Conservation (phyloP, 2,797 vertebrate genomes). For the Halcyon chelicuti region DNA sequence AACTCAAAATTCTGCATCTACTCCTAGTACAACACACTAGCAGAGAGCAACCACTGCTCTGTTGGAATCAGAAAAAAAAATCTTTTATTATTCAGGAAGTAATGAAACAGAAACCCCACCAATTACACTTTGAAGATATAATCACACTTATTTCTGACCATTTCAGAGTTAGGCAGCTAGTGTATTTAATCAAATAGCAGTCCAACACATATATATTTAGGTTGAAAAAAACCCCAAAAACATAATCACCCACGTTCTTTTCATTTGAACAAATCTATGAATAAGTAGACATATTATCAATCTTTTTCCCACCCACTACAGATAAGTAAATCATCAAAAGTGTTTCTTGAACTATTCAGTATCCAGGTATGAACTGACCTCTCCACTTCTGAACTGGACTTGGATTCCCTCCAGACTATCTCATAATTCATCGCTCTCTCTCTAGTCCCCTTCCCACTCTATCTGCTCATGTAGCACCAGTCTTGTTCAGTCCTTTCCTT, state of each 20-base stretch:
- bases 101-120: constrained; percentile 41
- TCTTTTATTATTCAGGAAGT: constrained; percentile 63
- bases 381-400: neutral
- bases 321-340: constrained; percentile 10
- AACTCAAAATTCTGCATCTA: constrained; percentile 73
- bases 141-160: constrained; percentile 62
- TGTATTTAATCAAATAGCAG: constrained; percentile 11
- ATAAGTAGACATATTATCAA: constrained; percentile 30
- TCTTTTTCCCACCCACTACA: neutral
- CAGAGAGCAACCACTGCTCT: constrained; percentile 33
- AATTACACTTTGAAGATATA: constrained; percentile 55
- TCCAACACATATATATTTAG: constrained; percentile 7
- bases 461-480: constrained; percentile 62
- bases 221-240: neutral
- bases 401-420: constrained; percentile 64
- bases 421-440: constrained; percentile 26
- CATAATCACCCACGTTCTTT: neutral
- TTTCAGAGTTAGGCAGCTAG: constrained; percentile 59
- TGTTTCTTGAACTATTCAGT: constrained; percentile 34
- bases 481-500: constrained; percentile 49
- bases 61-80: constrained; percentile 52
- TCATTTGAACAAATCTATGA: constrained; percentile 45
- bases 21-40: constrained; percentile 57
- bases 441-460: constrained; percentile 60
- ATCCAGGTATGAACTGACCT: constrained; percentile 65